Evolutionary conservation across 2,888 invertebrate species (phyloP).

Genomic region (Aporophyla lueneburgensis): DNA sequence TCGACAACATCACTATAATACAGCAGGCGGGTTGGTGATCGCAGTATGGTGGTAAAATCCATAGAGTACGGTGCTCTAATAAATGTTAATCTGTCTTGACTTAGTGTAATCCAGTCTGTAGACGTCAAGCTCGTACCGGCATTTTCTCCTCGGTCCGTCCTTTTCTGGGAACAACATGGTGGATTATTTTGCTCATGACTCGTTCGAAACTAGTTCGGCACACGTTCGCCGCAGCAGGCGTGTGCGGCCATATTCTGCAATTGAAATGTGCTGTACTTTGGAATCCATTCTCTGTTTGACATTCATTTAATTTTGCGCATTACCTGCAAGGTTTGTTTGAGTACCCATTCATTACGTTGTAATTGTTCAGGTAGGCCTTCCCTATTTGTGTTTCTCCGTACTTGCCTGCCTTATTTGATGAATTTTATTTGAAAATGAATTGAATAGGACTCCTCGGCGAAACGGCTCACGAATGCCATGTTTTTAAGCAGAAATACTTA

Average conservation of each 20-base stretch:
- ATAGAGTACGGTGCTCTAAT: too few species aligned
- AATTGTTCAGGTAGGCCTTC: neutral
- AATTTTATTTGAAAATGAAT: neutral
- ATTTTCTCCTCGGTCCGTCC: too few species aligned
- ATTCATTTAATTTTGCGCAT: neutral
- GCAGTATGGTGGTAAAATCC: too few species aligned
- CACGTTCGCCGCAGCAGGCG: too few species aligned
- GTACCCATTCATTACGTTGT: neutral
- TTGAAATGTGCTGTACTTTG: neutral
- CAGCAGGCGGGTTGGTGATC: too few species aligned
- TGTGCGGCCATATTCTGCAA: neutral
- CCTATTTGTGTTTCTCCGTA: neutral
- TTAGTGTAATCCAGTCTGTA: too few species aligned
- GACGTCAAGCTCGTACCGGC: too few species aligned
- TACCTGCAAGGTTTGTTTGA: neutral
- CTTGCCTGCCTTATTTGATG: neutral
- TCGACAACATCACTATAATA: too few species aligned
- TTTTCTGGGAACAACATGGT: too few species aligned
- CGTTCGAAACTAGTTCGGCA: too few species aligned
- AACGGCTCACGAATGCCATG: neutral
- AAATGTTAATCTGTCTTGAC: too few species aligned
- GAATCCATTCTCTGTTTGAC: neutral
- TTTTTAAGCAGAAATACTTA: neutral
- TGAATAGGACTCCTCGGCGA: neutral
- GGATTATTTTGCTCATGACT: too few species aligned